Base-by-base conservation (phyloP, 2,888 invertebrate genomes). In the Latrodectus elegans region DNA sequence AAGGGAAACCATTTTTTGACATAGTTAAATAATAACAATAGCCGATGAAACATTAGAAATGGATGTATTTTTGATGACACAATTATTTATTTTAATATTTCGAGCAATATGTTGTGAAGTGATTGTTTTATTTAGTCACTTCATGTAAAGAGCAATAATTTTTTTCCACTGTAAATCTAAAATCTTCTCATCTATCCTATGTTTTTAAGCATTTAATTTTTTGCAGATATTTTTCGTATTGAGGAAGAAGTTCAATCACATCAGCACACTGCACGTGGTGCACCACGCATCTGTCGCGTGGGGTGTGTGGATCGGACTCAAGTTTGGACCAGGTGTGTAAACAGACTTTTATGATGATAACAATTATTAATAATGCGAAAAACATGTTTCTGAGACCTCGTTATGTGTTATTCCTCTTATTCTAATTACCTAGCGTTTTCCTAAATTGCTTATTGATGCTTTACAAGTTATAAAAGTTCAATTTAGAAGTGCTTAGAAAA, bases 241-340 rank as follows among this genome's bases (percentile, higher is more conserved):
- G 90, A 90, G 92, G 38, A 92, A 92, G 91, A 93, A 93, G 90
- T 91, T 91, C 86, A 92, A 91, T 87, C 93, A 93, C 87, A 92
- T 93, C 65, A 91, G 92, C 8, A 92, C 92, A 79, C 91, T 93
- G 12, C 93, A 93, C 90, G 92, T 93, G 51, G 92, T 92, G 88
- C 93, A 93, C 90, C 93, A 93, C 90, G 91, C 92, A 49, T 91
- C 92, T 60, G 93, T 93, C 91, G 92, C 93, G 4, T 89, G 92
- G 84, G 92, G 92, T 11, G 92, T 92, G 91, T 93, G 92, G 92
- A 92, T 92, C 89, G 93, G 92, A 11, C 92, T 90, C 38, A 90
- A 90, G 64, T 90, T 90, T 74, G 90, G 90, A 71, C 72, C 90
- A 91, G 92, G 89, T 89, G 82, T 17, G 15, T 52, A 38, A 38